Conservation (phyloP, 2,888 invertebrate species). For the Phortica okadai region DNA sequence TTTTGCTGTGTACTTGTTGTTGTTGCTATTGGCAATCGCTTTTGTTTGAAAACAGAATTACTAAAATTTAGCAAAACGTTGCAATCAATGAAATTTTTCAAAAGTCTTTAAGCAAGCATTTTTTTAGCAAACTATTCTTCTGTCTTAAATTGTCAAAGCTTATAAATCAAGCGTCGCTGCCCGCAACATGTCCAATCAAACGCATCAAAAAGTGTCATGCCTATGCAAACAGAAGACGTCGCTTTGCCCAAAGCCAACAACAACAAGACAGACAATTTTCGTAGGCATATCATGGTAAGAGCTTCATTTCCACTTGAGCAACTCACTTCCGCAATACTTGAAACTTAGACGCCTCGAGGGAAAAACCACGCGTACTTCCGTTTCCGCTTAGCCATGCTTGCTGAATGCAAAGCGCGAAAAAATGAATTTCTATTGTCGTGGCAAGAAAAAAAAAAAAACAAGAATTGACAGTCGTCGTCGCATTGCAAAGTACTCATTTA, state of each 20-base stretch:
- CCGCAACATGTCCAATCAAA: too few species aligned
- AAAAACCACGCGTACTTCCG: slow-evolving; percentile 19
- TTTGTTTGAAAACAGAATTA: too few species aligned
- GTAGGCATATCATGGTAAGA: neutral
- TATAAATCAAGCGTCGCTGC: too few species aligned
- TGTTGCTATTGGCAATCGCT: too few species aligned
- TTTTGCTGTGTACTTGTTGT: too few species aligned
- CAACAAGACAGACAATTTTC: neutral
- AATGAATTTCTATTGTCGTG: neutral
- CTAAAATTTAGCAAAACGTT: too few species aligned
- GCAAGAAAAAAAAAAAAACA: neutral
- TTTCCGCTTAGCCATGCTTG: neutral
- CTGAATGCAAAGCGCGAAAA: neutral
- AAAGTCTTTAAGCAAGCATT: too few species aligned
- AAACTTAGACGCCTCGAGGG: neutral
- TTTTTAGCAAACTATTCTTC: too few species aligned
- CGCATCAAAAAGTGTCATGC: neutral
- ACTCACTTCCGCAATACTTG: neutral
- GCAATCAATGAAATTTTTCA: too few species aligned
- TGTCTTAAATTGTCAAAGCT: too few species aligned
- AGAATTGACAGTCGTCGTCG: neutral
- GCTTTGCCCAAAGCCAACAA: neutral
- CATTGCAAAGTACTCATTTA: slow-evolving; percentile 7
- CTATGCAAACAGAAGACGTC: neutral
- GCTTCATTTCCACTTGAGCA: neutral